Percentiles rank a stretch among this genome's conserved stretches.
phyloP scores from a whole-genome alignment of 2,797 vertebrate genomes.

The Pangasius krempfi region DNA sequence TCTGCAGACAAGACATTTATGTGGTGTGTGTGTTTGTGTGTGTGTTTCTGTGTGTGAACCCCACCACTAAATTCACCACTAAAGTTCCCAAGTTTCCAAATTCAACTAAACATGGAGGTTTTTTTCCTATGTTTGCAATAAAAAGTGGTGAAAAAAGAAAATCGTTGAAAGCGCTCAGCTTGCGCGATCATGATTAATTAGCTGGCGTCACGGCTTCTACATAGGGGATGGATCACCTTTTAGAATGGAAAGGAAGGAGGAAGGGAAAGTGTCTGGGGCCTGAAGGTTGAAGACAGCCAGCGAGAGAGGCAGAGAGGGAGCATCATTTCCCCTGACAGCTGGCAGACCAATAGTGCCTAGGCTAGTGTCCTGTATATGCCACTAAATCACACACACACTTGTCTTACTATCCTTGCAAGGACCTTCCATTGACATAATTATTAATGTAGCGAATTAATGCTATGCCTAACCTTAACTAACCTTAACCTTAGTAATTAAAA shows the following conservation, averaged over 20 bases:
- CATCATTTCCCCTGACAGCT: no score
- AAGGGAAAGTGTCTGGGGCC: slow-evolving; percentile 51
- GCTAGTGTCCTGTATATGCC: no score
- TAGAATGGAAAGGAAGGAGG: slow-evolving; percentile 60
- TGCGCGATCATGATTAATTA: slow-evolving; percentile 69
- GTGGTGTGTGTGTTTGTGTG: not conserved
- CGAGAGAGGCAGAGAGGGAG: not conserved
- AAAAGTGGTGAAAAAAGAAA: slow-evolving; percentile 23
- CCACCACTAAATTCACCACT: slow-evolving; percentile 13
- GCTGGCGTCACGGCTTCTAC: slow-evolving; percentile 62
- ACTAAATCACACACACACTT: no score
- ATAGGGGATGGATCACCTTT: slow-evolving; percentile 64
- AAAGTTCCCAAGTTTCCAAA: not conserved
- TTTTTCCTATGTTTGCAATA: not conserved
- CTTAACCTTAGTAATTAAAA: no score
- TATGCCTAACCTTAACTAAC: no score
- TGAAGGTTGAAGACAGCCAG: slow-evolving; percentile 42
- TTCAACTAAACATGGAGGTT: not conserved
- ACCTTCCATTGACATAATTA: no score
- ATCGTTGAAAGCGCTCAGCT: slow-evolving; percentile 22
- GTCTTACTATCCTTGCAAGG: no score
- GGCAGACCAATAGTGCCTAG: no score
- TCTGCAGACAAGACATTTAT: slow-evolving; percentile 36
- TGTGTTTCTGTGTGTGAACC: not conserved
- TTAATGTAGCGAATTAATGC: no score